These are phyloP conservation scores for Laticauda laticaudata DNA, from an alignment of 2,113 vertebrate genomes.

Conservation along the genomic window DNA sequence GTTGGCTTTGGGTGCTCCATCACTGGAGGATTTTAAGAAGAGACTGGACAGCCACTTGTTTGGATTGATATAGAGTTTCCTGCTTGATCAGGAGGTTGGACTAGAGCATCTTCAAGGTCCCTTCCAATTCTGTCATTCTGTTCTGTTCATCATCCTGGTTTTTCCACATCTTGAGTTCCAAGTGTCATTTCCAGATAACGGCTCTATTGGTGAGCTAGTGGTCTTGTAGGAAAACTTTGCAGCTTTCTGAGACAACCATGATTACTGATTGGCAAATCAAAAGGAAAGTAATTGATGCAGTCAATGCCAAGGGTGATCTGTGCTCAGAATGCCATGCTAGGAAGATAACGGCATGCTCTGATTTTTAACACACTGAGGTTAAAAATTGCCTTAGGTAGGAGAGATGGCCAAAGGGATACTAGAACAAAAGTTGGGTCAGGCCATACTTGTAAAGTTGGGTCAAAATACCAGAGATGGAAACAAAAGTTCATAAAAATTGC, in stretches of 20 bases:
- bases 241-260: constrained; percentile 47
- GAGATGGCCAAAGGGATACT: not conserved
- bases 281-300: constrained; percentile 39
- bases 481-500: not conserved
- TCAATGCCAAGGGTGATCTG: constrained; percentile 37
- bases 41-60: not conserved
- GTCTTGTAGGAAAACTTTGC: constrained; percentile 45
- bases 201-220: constrained; percentile 29
- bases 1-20: not conserved
- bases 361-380: not conserved
- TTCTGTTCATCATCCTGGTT: not conserved
- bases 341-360: constrained; percentile 2
- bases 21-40: not conserved
- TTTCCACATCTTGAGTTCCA: not conserved
- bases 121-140: not conserved
- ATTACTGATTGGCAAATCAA: constrained; percentile 56
- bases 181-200: not conserved
- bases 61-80: not conserved
- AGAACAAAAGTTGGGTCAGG: constrained; percentile 4
- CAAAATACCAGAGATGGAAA: constrained; percentile 28
- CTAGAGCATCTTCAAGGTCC: not conserved
- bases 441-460: not conserved
- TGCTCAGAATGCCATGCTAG: constrained; percentile 6
- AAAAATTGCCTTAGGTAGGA: not conserved
- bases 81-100: not conserved